Base-by-base conservation (phyloP, 2,888 invertebrate species). In the Calameuta idolon region DNA sequence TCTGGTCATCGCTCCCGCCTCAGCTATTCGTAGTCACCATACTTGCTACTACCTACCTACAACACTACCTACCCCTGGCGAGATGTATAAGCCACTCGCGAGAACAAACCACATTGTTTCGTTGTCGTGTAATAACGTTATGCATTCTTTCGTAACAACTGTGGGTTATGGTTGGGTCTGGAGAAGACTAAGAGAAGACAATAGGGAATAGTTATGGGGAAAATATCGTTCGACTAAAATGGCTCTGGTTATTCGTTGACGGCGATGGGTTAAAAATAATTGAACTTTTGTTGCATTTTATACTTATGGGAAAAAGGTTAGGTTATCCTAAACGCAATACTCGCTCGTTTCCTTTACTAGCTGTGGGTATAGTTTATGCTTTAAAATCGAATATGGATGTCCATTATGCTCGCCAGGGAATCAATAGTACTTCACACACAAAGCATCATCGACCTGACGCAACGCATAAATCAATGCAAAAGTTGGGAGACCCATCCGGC, bases 371-470 rank as follows among this genome's bases (percentile, higher is more conserved):
- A 79, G 81, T 83, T 81, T 80, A 81, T 81, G 80, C 83, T 83
- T 84, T 83, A 87, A 87, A 87, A 87, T 87, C 87, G 87, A 87
- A 87, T 87, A 85, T 85, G 85, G 84, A 86, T 84, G 86, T 81
- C 86, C 81, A 85, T 87, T 82, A 85, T 84, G 85, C 80, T 83
- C 84, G 84, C 84, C 81, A 83, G 81, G 81, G 85, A 88, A 88
- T 88, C 89, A 88, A 88, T 88, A 88, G 83, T 82, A 87, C 86
- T 87, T 87, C 84, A 84, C 85, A 85, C 88, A 87, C 85, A 84
- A 84, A 85, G 85, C 85, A 87, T 86, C 85, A 87, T 87, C 87
- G 85, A 85, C 82, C 82, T 82, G 85, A 87, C 84, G 86, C 84
- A 86, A 85, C 83, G 81, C 83, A 83, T 83, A 83, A 87, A 87